Percentiles rank a stretch among this genome's conserved stretches.
Conservation (phyloP, 2,113 vertebrate species). For the Epinephelus moara region DNA sequence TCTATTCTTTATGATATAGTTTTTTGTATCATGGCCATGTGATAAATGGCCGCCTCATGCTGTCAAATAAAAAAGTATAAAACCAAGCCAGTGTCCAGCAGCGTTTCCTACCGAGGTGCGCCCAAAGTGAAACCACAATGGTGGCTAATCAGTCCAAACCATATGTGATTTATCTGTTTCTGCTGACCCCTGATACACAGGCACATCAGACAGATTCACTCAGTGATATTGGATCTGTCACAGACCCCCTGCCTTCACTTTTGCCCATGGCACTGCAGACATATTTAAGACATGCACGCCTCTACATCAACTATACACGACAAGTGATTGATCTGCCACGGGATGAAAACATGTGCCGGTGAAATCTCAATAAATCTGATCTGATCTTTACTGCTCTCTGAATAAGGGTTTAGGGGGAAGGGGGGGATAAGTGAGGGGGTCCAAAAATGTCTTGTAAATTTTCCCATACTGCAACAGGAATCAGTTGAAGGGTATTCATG, state of each 20-base stretch:
- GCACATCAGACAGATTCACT: constrained; percentile 54
- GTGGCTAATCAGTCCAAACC: constrained; percentile 33
- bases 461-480: constrained; percentile 8
- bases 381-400: constrained; percentile 34
- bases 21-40: constrained; percentile 37
- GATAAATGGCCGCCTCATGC: constrained; percentile 49
- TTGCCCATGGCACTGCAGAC: constrained; percentile 12
- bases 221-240: constrained; percentile 56
- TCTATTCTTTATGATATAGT: constrained; percentile 32
- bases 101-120: background rate
- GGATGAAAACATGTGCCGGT: constrained; percentile 24
- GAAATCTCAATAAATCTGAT: constrained; percentile 55
- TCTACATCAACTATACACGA: constrained; percentile 32
- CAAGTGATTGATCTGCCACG: constrained; percentile 52
- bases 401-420: background rate
- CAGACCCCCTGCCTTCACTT: background rate
- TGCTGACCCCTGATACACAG: constrained; percentile 32
- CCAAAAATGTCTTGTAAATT: constrained; percentile 38
- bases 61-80: constrained; percentile 18
- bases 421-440: background rate
- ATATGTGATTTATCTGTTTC: constrained; percentile 45
- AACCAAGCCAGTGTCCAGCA: background rate
- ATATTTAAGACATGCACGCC: constrained; percentile 47
- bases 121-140: constrained; percentile 3
- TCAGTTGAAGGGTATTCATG: constrained; percentile 21